Evolutionary conservation across 2,113 vertebrate genomes (phyloP).

Genomic region (Eretmochelys imbricata): DNA sequence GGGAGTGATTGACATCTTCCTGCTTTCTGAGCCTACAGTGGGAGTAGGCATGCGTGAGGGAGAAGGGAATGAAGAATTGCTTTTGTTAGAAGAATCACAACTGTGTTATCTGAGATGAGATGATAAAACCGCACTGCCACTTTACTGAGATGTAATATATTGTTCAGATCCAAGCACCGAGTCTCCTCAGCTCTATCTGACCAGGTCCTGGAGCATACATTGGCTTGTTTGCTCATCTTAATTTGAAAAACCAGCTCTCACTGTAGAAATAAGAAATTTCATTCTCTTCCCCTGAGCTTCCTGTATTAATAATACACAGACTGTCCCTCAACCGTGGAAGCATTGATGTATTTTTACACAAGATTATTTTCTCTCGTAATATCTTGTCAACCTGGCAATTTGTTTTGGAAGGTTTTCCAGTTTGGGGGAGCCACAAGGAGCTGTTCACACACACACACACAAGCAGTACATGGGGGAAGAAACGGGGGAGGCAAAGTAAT

Average conservation of each 20-base stretch:
- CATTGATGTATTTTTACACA: background rate
- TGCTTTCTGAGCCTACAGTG: background rate
- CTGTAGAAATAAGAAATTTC: background rate
- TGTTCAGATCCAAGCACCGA: background rate
- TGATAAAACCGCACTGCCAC: fast-evolving
- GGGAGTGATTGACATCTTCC: fast-evolving
- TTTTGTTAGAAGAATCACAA: background rate
- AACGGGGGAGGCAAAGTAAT: background rate
- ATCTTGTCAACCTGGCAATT: background rate
- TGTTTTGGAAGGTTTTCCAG: background rate
- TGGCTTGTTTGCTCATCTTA: background rate
- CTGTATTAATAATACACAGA: fast-evolving
- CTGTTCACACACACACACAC: background rate
- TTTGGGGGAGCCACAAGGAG: background rate
- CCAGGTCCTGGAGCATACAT: background rate
- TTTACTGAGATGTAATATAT: fast-evolving
- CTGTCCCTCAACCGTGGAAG: fast-evolving
- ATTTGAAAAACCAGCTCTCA: background rate
- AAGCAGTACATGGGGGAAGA: background rate
- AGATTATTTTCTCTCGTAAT: background rate
- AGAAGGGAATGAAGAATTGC: fast-evolving
- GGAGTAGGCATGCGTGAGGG: fast-evolving
- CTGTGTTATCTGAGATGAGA: background rate
- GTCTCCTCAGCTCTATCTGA: background rate
- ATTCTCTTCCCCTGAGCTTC: background rate